A percentile compares a stretch with the other conserved stretches of the same genome.
Evolutionary conservation across 2,113 vertebrate species (phyloP).

Genomic region (Pungitius pungitius): DNA sequence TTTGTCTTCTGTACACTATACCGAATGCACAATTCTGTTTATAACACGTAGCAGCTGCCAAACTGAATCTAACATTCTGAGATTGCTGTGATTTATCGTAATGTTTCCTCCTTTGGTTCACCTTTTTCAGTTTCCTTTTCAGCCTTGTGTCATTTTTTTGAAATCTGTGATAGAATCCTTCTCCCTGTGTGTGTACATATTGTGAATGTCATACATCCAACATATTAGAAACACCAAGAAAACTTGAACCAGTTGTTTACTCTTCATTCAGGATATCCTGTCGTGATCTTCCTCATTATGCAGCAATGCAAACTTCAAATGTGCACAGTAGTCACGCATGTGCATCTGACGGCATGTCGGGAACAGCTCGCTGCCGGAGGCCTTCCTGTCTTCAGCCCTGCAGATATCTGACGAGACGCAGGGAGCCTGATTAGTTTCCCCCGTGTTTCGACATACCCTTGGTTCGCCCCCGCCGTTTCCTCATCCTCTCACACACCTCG

Average conservation of each 20-base stretch:
- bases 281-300: not conserved
- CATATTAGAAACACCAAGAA: conserved; percentile 21
- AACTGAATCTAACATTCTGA: not conserved
- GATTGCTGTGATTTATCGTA: not conserved
- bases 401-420: conserved; percentile 64
- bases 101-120: not conserved
- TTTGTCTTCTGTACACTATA: not conserved
- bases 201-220: conserved; percentile 30
- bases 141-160: no score
- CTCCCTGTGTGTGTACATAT: conserved; percentile 53
- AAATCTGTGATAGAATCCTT: not conserved
- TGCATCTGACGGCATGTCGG: conserved; percentile 49
- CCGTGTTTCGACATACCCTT: conserved; percentile 34
- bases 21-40: no score
- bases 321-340: conserved; percentile 15
- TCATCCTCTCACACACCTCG: conserved; percentile 47
- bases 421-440: conserved; percentile 78
- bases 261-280: conserved; percentile 10
- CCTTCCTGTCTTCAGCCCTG: conserved; percentile 70
- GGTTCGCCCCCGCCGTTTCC: conserved; percentile 48
- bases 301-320: not conserved
- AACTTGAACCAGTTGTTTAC: conserved; percentile 10
- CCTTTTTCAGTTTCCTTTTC: not conserved
- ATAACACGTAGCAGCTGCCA: not conserved
- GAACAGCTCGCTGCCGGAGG: conserved; percentile 61